Percentiles rank a stretch among this genome's conserved stretches.
These are phyloP conservation scores for Megalonaias nervosa DNA, from an alignment of 1,140 invertebrate genomes.

Conservation along the genomic window DNA sequence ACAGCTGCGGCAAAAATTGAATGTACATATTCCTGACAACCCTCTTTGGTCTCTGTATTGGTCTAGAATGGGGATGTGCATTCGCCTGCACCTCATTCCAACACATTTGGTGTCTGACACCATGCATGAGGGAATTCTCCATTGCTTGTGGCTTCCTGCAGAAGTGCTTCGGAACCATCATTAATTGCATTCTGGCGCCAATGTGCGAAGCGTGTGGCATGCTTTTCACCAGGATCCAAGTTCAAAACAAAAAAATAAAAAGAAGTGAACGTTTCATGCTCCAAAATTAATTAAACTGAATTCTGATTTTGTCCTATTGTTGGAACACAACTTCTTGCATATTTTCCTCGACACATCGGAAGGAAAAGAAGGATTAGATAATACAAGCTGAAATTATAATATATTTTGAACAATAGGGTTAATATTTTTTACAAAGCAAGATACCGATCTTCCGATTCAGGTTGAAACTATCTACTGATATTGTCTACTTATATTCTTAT, in stretches of 20 bases:
- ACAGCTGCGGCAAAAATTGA: constrained; percentile 78
- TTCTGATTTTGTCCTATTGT: too few species aligned
- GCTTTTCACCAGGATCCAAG: constrained; percentile 76
- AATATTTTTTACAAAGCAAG: too few species aligned
- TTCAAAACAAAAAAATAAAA: background rate
- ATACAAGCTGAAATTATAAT: too few species aligned
- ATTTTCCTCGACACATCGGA: too few species aligned
- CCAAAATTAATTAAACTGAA: too few species aligned
- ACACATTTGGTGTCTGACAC: constrained; percentile 68
- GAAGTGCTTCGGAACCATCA: constrained; percentile 74
- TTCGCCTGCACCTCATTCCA: constrained; percentile 82
- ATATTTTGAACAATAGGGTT: too few species aligned
- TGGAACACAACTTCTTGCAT: too few species aligned
- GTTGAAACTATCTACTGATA: too few species aligned
- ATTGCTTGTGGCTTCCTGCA: constrained; percentile 78
- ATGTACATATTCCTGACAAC: constrained; percentile 82
- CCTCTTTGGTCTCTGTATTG: constrained; percentile 80
- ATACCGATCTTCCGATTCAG: too few species aligned
- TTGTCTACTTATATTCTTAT: too few species aligned
- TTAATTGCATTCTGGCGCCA: constrained; percentile 78
- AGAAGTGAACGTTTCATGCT: too few species aligned
- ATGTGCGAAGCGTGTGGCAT: constrained; percentile 77
- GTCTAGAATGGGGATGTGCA: constrained; percentile 79
- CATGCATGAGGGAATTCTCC: constrained; percentile 52
- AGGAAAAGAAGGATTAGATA: too few species aligned